A percentile compares a stretch with the other conserved stretches of the same genome.
These are phyloP conservation scores for Xestoiulus laeticollis DNA, from an alignment of 2,888 invertebrate genomes.

Conservation along the genomic window DNA sequence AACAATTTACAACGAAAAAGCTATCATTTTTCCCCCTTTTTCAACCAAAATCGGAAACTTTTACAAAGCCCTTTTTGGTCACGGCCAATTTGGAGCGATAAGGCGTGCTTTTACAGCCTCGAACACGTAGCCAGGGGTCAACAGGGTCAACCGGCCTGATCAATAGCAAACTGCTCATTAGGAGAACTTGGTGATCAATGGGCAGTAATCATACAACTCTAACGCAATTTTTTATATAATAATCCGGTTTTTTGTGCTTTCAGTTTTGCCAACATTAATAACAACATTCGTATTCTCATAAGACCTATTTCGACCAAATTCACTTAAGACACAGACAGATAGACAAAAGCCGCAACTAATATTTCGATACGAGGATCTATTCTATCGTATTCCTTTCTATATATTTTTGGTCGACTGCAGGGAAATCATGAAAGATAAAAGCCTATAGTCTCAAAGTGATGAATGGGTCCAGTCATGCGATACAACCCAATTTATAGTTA, in stretches of 20 bases:
- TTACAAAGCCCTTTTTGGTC: not conserved
- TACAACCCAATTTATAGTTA: conserved; percentile 40
- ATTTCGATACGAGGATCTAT: not conserved
- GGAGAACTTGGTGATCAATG: not conserved
- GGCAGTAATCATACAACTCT: not conserved
- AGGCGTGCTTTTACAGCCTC: not conserved
- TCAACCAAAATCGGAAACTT: conserved; percentile 18
- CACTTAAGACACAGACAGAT: not conserved
- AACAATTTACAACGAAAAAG: conserved; percentile 1
- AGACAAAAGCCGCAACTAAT: not conserved
- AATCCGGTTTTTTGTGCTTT: not conserved
- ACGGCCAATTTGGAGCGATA: not conserved
- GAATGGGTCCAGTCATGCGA: conserved; percentile 46
- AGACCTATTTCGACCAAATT: not conserved
- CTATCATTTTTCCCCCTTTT: not conserved
- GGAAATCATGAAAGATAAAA: conserved; percentile 25
- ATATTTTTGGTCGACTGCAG: not conserved
- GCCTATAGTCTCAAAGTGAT: not conserved
- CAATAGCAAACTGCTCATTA: not conserved
- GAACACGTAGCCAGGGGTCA: not conserved
- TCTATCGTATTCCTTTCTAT: not conserved
- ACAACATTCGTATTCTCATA: not conserved
- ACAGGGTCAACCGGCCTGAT: not conserved
- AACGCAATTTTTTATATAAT: not conserved
- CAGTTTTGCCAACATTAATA: not conserved